A percentile compares a stretch with the other conserved stretches of the same genome.
phyloP scores from a whole-genome alignment of 2,797 vertebrate genomes.

The Tragelaphus eurycerus region DNA sequence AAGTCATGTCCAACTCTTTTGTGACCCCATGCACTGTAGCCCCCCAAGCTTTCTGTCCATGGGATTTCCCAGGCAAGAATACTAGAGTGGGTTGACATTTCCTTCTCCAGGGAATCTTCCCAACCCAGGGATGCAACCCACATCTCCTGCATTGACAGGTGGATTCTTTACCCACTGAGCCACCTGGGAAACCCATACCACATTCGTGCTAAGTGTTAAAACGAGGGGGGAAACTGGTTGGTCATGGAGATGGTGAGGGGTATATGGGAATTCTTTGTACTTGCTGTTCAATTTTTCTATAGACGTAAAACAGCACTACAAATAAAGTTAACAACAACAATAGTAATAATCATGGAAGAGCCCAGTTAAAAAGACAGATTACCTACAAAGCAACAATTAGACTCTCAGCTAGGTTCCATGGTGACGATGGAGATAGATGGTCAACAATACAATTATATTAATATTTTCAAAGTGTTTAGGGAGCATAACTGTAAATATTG shows the following conservation, averaged over 20 bases:
- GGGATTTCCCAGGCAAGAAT: background rate
- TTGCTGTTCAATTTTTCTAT: background rate
- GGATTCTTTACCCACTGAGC: background rate
- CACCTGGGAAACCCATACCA: background rate
- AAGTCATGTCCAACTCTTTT: background rate
- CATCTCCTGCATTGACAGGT: background rate
- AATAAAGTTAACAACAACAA: background rate
- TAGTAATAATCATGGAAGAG: background rate
- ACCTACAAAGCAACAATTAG: background rate
- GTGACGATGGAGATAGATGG: background rate
- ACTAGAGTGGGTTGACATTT: background rate
- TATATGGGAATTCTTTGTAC: background rate
- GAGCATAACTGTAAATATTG: background rate
- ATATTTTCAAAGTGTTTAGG: background rate
- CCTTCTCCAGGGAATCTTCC: background rate
- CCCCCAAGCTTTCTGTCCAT: background rate
- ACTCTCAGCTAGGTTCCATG: background rate
- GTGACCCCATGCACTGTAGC: background rate
- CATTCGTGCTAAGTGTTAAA: background rate
- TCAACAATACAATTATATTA: background rate
- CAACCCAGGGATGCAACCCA: background rate
- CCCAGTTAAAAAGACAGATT: background rate
- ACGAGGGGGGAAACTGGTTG: background rate
- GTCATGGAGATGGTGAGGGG: background rate
- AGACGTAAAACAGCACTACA: background rate